These are phyloP conservation scores for Hippoglossus hippoglossus DNA, from an alignment of 2,797 vertebrate genomes.

Conservation along the genomic window DNA sequence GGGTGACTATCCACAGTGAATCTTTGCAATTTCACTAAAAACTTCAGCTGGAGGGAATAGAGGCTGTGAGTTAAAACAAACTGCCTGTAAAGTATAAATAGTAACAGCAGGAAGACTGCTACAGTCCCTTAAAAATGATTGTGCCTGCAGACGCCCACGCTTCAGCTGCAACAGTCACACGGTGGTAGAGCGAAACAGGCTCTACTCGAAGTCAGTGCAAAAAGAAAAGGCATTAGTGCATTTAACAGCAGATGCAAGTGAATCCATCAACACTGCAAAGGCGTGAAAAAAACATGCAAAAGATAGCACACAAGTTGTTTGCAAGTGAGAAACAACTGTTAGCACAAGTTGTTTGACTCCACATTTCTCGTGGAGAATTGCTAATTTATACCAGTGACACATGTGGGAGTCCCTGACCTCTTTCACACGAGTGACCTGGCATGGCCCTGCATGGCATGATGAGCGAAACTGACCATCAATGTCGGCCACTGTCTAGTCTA, in stretches of 20 bases:
- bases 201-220: constrained; percentile 25
- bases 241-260: constrained; percentile 17
- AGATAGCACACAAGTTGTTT: constrained; percentile 15
- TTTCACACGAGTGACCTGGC: constrained; percentile 68
- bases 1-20: constrained; percentile 11
- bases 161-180: constrained; percentile 44
- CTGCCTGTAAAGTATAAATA: constrained; percentile 60
- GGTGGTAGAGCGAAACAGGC: constrained; percentile 39
- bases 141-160: constrained; percentile 57
- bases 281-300: constrained; percentile 15
- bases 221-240: constrained; percentile 17
- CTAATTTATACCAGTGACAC: constrained; percentile 53
- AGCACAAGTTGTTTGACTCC: constrained; percentile 28
- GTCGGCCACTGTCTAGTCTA: constrained; percentile 27
- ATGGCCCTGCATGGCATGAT: constrained; percentile 60
- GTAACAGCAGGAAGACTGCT: constrained; percentile 58
- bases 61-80: constrained; percentile 49
- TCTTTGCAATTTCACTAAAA: constrained; percentile 13
- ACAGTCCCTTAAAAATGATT: constrained; percentile 53
- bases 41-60: constrained; percentile 22
- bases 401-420: constrained; percentile 67
- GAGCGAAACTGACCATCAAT: constrained; percentile 41
- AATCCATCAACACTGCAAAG: constrained; percentile 10
- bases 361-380: constrained; percentile 45
- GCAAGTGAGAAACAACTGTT: constrained; percentile 17